Evolutionary conservation across 2,888 invertebrate species (phyloP).

Genomic region (Lucinisca nassula): DNA sequence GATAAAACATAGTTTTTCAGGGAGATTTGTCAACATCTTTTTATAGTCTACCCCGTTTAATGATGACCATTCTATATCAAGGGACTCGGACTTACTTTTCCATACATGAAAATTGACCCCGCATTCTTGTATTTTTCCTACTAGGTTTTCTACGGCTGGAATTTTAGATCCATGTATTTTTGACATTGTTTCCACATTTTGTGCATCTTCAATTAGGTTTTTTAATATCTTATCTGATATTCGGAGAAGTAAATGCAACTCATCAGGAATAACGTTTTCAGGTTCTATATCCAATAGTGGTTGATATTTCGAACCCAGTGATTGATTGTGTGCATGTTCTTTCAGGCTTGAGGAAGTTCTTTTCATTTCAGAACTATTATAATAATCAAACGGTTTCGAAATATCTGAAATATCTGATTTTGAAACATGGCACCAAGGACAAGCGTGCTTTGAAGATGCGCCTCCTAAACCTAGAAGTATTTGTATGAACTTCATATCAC

Average conservation of each 20-base stretch:
- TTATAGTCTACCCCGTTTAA: background rate
- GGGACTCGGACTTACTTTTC: slow-evolving; percentile 5
- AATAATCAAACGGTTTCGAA: background rate
- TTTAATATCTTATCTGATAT: slow-evolving; percentile 5
- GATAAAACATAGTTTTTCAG: background rate
- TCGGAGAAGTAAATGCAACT: slow-evolving; percentile 27
- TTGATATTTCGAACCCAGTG: background rate
- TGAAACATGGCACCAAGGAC: slow-evolving; percentile 31
- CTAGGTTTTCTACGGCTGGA: background rate
- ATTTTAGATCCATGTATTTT: background rate
- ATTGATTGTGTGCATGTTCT: background rate
- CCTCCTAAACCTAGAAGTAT: slow-evolving; percentile 15
- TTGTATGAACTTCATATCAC: slow-evolving; percentile 43
- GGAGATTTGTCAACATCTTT: background rate
- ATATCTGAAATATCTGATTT: background rate
- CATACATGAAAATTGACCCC: background rate
- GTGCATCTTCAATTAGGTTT: slow-evolving; percentile 29
- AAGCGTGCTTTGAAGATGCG: slow-evolving; percentile 24
- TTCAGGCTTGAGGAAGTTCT: background rate
- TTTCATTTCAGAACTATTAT: background rate
- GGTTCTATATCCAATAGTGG: slow-evolving; percentile 24
- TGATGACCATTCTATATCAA: slow-evolving; percentile 11
- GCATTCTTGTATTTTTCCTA: background rate
- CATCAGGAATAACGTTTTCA: slow-evolving; percentile 15
- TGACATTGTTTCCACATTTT: slow-evolving; percentile 1